phyloP scores from a whole-genome alignment of 2,113 vertebrate genomes.

The Pachyramphus minor region DNA sequence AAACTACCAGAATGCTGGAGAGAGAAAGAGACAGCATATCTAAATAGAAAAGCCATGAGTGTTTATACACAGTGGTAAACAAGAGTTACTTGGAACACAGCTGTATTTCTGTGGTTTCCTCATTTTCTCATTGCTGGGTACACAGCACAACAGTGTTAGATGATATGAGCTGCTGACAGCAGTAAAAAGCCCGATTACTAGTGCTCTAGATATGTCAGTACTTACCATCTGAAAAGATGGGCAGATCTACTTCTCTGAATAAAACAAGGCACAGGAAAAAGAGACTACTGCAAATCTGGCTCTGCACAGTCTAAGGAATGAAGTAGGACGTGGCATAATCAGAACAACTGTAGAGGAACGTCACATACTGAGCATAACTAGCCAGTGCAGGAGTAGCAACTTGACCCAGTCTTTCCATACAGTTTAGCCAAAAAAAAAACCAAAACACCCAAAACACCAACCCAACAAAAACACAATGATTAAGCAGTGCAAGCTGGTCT shows the following conservation, averaged over 20 bases:
- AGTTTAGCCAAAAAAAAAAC: background rate
- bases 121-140: background rate
- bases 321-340: conserved; percentile 33
- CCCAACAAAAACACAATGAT: too few species aligned
- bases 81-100: conserved; percentile 7
- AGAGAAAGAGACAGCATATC: background rate
- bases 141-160: background rate
- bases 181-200: background rate
- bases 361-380: background rate
- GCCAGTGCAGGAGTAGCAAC: background rate
- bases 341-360: background rate
- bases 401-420: background rate
- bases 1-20: background rate
- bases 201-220: background rate
- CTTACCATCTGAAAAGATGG: background rate
- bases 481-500: background rate
- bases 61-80: conserved; percentile 1
- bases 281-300: background rate
- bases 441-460: rapidly evolving
- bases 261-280: background rate
- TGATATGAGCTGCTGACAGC: background rate
- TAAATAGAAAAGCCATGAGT: background rate
- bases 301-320: background rate
- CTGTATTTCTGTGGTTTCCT: conserved; percentile 22
- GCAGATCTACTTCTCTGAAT: background rate